Base-by-base conservation (phyloP, 2,113 vertebrate species). In the Herpetotheres cachinnans region DNA sequence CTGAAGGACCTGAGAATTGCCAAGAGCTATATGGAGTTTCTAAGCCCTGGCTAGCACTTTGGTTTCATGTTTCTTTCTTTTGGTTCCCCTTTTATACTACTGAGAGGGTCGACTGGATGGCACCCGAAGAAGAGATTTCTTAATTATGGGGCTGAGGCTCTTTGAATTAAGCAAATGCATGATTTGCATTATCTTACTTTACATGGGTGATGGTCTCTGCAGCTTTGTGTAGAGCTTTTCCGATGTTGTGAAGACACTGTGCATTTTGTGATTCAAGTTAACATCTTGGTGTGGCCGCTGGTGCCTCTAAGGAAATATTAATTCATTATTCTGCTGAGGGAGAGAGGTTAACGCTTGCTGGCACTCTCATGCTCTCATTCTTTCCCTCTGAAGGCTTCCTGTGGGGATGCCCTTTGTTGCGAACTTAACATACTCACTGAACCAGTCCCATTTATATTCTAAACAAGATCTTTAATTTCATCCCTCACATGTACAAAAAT, bases 371-470 rank as follows among this genome's bases (percentile, higher is more conserved):
- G 84, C 82, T 87, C 81, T 90, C 56, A 6, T 82, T 73, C 92
- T 87, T 96, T 87, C 89, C 90, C 61, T 92, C 73, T 29, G 47
- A 89, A 95, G 87, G 70, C 91, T 88, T 77, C 91, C 44, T 61
- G 83, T 30, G 49, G 72, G 76, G 83, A 63, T 93, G 80, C 49
- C 40, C 67, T 90, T 96, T 95, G 89, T 90, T 90, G 80, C 9
- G 3, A 89, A n/a, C 79, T 91, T 82, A 93, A 90, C 88, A 38
- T 78, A 93, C 76, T 85, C 94, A 88, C 55, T 91, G 74, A 95
- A 92, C 69, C 69, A 93, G 73, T 86, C 83, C 88, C 89, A 86
- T 95, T 96, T 92, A 85, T 74, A 80, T 90, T 90, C 90, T 86
- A 86, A 91, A n/a, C 50, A 59, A 73, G 93, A 20, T 46, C 67